phyloP scores from a whole-genome alignment of 2,113 vertebrate species.

The Dicaeum eximium region DNA sequence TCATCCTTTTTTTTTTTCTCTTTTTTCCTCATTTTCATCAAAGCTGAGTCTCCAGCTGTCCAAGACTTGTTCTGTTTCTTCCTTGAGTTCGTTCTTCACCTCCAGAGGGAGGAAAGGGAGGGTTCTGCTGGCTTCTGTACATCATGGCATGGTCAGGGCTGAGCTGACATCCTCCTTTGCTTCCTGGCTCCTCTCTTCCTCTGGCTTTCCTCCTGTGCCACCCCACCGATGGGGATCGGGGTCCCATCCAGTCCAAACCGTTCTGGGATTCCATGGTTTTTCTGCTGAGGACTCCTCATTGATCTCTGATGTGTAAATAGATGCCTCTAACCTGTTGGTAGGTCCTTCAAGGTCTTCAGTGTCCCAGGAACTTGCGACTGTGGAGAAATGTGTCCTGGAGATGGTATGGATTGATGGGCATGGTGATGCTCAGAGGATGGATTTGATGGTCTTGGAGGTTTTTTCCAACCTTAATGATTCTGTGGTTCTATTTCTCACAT shows the following conservation, averaged over 20 bases:
- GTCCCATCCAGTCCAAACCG: not conserved
- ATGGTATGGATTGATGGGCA: not conserved
- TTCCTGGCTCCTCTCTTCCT: not conserved
- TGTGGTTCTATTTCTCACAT: not conserved
- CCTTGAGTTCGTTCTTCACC: not conserved
- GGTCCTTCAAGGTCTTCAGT: not conserved
- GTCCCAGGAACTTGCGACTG: not conserved
- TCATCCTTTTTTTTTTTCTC: not conserved
- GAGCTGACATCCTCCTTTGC: not conserved
- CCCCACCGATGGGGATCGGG: fast-evolving
- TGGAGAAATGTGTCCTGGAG: not conserved
- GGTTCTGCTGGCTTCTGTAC: not conserved
- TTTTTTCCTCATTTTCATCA: not conserved
- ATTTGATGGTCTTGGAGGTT: not conserved
- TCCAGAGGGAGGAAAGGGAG: not conserved
- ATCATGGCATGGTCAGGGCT: not conserved
- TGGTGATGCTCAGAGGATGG: not conserved
- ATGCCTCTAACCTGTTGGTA: not conserved
- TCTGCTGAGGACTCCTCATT: not conserved
- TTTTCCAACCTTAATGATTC: not conserved
- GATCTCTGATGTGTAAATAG: not conserved
- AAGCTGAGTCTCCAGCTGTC: not conserved
- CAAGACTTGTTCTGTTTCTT: not conserved
- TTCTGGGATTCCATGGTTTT: not conserved
- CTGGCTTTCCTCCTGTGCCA: not conserved